Evolutionary conservation across 1,140 invertebrate species (phyloP), one percentile per base, ranked within the genome.

Genomic region (Harpegnathos saltator): DNA sequence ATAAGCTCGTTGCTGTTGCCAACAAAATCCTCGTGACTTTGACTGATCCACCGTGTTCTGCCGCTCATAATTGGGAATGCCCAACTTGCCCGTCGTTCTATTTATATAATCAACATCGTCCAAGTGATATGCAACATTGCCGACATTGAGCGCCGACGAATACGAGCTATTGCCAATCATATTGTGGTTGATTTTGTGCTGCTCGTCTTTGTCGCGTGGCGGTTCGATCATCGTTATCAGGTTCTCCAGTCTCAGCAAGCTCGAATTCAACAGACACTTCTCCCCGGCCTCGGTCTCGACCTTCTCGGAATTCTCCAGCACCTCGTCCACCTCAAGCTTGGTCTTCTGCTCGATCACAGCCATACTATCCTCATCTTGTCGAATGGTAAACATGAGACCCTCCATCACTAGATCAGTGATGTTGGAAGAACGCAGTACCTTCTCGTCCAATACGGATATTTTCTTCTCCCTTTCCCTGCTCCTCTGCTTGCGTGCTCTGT

Each of bases 321-420:
- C 93, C 50, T 94, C 94, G 63, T 94, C 94, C 2, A 93, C 54
- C 24, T 94, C 94, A 1, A 92, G 88, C 77, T 94, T 93, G 0
- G 93, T 94, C 33, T 91, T 93, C 68, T 94, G 93, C 66, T 94
- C 93, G 9, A 93, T 90, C 15, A 94, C 93, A 5, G 91, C 91
- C 0, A 94, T 90, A 5, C 88, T 91, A 44, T 94, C 91, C 50
- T 92, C 82, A 62, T 92, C 93, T 29, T 94, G 93, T 17, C 92
- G 85, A 15, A 94, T 92, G 0, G 93, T 94, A 26, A 94, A 94
- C 94, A 94, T 94, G 14, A 93, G 59, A 5, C 94, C 94, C 71
- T 94, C 93, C 93, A 94, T 94, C 15, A 94, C 93, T 26, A 92
- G 80, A 84, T 94, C 92, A 0, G 94, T 94, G 68, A 94, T 94